Base-by-base conservation (phyloP, 2,888 invertebrate genomes). In the Blastobasis lacticolella region DNA sequence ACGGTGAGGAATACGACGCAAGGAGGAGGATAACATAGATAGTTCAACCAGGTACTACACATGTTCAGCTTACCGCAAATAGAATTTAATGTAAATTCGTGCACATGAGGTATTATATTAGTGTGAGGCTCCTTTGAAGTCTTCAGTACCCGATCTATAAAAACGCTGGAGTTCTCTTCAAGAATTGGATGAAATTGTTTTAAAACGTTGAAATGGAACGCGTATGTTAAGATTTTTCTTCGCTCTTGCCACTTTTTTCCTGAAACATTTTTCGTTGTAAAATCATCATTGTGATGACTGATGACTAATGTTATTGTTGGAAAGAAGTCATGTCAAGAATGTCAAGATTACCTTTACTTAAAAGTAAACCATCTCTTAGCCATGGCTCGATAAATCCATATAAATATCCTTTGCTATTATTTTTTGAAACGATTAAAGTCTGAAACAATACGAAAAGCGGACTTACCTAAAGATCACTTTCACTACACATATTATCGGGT, bases 121-220 rank as follows among this genome's bases (percentile, higher is more conserved):
- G 48, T 51, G 1, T 68, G 57, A 4, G 61, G 56, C 6, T 57
- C 49, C 36, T 67, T 64, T 7, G 53, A 51, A 54, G 53, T 61
- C 53, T 62, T 50, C 37, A 70, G 65, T 3, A 90, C 56, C 5
- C 54, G 54, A 0, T 73, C 57, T 4, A 86, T 62, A 38, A 89
- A 59, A 0, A 68, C 68, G 36, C 73, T 69, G 7, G 76, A 68
- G 42, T 89, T 86, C 48, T 89, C 85, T 44, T 77, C 69, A 9
- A 90, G 73, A 8, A 79, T 69, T 1, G 66, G 61, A 40, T 68
- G 66, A 49, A 78, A 82, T 37, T 75, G 69, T 47, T 88, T 80
- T 6, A 92, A 67, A 48, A 92, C 88, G 59, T 90, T 91, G 54
- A 92, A 92, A 64, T 92, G 92, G 63, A 92, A 92, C 0, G 92